phyloP scores from a whole-genome alignment of 1,140 invertebrate species.

The Panonychus citri region DNA sequence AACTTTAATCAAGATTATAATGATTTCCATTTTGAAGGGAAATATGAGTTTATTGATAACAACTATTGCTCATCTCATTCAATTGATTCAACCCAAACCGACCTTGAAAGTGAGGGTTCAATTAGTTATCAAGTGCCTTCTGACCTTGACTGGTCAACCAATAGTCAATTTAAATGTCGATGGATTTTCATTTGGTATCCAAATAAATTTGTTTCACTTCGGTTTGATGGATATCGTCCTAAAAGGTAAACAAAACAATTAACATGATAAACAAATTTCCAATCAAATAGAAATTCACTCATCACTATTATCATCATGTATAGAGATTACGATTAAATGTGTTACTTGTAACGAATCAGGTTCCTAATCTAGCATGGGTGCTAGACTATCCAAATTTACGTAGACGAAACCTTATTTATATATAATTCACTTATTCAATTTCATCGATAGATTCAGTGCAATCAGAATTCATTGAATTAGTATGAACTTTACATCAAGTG shows the following conservation, averaged over 20 bases:
- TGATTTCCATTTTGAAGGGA: conserved; percentile 55
- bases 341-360: no score
- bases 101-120: not conserved
- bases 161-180: not conserved
- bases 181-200: not conserved
- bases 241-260: not conserved
- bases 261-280: no score
- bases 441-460: no score
- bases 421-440: no score
- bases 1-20: conserved; percentile 54
- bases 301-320: no score
- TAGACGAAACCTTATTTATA: no score
- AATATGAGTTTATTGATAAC: conserved; percentile 42
- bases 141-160: not conserved
- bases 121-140: not conserved
- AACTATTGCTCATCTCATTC: not conserved
- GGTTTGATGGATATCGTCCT: not conserved
- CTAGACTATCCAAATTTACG: no score
- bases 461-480: no score
- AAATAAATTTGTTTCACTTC: not conserved
- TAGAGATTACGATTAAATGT: no score
- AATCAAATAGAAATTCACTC: no score
- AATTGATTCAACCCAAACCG: not conserved
- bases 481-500: no score
- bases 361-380: no score